Percentiles rank a stretch among this genome's conserved stretches.
These are phyloP conservation scores for Saccostrea glomerata DNA, from an alignment of 1,140 invertebrate species.

Conservation along the genomic window DNA sequence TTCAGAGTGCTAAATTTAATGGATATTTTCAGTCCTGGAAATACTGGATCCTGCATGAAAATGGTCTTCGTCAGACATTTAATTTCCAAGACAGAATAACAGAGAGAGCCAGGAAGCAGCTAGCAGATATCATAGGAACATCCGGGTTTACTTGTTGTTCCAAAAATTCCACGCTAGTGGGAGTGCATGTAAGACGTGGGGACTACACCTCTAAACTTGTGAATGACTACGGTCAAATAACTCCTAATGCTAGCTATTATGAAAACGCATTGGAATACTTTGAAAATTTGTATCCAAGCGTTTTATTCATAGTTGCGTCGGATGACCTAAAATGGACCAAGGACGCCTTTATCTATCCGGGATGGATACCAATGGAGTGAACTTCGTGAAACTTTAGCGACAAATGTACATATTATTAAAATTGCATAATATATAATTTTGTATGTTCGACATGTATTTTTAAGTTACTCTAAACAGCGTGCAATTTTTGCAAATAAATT, in stretches of 20 bases:
- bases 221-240: slow-evolving; percentile 47
- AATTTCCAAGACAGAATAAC: slow-evolving; percentile 58
- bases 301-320: slow-evolving; percentile 58
- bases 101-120: slow-evolving; percentile 39
- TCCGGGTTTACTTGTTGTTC: slow-evolving; percentile 18
- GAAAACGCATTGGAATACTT: slow-evolving; percentile 55
- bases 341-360: background rate
- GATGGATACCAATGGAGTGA: background rate
- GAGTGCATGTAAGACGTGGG: slow-evolving; percentile 67
- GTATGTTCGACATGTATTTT: no score
- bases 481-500: no score
- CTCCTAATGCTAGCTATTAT: slow-evolving; percentile 56
- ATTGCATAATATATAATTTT: background rate
- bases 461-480: no score
- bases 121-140: slow-evolving; percentile 38
- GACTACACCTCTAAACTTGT: slow-evolving; percentile 51
- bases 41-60: slow-evolving; percentile 62
- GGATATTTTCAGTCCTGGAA: slow-evolving; percentile 68
- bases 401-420: background rate
- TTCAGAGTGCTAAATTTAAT: slow-evolving; percentile 44
- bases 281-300: slow-evolving; percentile 37
- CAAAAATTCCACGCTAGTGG: slow-evolving; percentile 55
- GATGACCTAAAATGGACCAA: slow-evolving; percentile 56
- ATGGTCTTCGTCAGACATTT: slow-evolving; percentile 58
- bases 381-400: background rate